These are phyloP conservation scores for Poicephalus meyeri DNA, from an alignment of 2,113 vertebrate genomes.

Conservation along the genomic window DNA sequence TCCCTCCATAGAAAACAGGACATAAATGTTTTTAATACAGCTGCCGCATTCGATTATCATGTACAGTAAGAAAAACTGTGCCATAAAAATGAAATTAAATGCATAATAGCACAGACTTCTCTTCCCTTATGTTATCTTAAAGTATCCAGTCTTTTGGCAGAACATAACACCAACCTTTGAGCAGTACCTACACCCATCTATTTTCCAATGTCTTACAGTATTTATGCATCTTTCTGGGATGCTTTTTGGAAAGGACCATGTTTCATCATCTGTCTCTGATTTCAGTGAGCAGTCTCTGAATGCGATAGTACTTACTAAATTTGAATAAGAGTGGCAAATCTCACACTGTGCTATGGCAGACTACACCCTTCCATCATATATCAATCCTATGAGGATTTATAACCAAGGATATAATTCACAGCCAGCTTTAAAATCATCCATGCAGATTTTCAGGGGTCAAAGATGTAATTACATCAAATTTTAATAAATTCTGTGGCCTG, in stretches of 20 bases:
- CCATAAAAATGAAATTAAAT: conserved; percentile 56
- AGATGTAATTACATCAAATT: background rate
- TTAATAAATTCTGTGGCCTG: background rate
- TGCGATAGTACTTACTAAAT: background rate
- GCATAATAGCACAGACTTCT: background rate
- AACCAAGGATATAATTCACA: background rate
- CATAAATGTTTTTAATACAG: conserved; percentile 47
- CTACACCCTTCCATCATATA: background rate
- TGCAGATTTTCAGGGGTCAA: background rate
- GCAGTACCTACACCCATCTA: background rate
- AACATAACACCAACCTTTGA: background rate
- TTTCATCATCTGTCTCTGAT: background rate
- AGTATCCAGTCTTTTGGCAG: conserved; percentile 1
- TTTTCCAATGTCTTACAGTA: background rate
- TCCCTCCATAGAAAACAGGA: conserved; percentile 29
- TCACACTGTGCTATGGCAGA: background rate
- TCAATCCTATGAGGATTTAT: background rate
- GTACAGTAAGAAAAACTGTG: conserved; percentile 26
- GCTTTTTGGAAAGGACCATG: background rate
- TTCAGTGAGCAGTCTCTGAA: background rate
- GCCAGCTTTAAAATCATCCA: background rate
- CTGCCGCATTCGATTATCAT: conserved; percentile 17
- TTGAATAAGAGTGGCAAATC: background rate
- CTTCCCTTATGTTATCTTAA: conserved; percentile 3
- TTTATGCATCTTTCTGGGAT: background rate